Evolutionary conservation across 2,113 vertebrate species (phyloP).

Genomic region (Carassius carassius): DNA sequence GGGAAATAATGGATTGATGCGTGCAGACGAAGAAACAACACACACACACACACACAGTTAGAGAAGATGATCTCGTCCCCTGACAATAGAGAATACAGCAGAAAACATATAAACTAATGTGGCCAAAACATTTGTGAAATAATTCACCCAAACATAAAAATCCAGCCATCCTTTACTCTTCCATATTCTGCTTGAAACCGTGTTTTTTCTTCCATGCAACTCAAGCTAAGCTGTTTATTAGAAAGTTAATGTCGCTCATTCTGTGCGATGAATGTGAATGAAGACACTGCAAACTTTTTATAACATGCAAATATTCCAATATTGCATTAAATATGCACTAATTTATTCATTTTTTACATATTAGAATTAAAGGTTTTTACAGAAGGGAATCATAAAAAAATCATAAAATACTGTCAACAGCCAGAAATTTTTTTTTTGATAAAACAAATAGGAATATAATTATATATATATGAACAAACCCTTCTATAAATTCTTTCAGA

Average conservation of each 20-base stretch:
- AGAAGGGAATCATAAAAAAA: too few species aligned
- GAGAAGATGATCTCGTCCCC: not conserved
- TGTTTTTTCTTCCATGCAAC: not conserved
- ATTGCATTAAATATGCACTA: too few species aligned
- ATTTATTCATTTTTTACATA: too few species aligned
- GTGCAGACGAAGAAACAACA: not conserved
- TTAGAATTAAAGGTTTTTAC: too few species aligned
- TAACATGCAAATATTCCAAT: too few species aligned
- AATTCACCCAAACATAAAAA: not conserved
- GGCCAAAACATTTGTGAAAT: not conserved
- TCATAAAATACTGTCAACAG: too few species aligned
- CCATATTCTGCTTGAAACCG: not conserved
- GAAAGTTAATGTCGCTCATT: not conserved
- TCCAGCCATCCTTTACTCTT: not conserved
- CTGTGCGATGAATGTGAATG: not conserved
- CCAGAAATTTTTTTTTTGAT: too few species aligned
- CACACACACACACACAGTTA: not conserved
- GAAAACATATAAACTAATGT: not conserved
- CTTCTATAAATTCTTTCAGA: too few species aligned
- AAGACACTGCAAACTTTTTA: not conserved
- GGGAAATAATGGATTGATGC: not conserved
- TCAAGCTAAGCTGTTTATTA: not conserved
- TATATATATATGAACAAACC: too few species aligned
- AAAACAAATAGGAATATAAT: too few species aligned
- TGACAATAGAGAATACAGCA: not conserved